A percentile compares a stretch with the other conserved stretches of the same genome.
These are phyloP conservation scores for Megalopta genalis DNA, from an alignment of 1,140 invertebrate genomes.

Conservation along the genomic window DNA sequence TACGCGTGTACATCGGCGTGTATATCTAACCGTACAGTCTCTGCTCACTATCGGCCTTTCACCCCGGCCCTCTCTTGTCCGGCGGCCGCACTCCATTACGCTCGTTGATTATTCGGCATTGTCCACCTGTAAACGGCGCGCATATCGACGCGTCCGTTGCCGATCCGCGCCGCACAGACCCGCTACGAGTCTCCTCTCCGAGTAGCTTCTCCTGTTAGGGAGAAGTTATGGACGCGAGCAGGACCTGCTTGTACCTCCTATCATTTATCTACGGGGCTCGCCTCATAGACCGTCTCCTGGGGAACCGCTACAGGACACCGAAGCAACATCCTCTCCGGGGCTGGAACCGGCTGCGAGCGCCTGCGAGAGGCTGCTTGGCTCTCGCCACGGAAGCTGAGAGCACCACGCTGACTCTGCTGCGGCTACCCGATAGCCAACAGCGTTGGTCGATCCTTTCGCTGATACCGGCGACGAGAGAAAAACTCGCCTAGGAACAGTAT, in stretches of 20 bases:
- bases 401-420: not conserved
- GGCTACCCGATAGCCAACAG: too few relatives aligned
- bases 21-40: conserved; percentile 43
- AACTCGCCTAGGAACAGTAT: too few relatives aligned
- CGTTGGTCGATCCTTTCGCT: too few relatives aligned
- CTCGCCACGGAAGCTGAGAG: not conserved
- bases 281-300: conserved; percentile 2
- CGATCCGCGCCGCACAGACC: conserved; percentile 28
- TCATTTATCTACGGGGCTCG: conserved; percentile 26
- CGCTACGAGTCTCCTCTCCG: not conserved
- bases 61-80: conserved; percentile 21
- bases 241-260: conserved; percentile 13
- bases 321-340: not conserved
- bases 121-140: conserved; percentile 64
- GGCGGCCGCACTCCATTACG: conserved; percentile 56
- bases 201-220: conserved; percentile 29
- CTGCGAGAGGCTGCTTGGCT: too few relatives aligned
- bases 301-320: not conserved
- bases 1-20: conserved; percentile 41
- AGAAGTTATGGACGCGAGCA: conserved; percentile 12
- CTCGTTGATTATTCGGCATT: conserved; percentile 65
- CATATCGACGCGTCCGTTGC: conserved; percentile 53
- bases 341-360: not conserved
- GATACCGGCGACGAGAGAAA: too few relatives aligned
- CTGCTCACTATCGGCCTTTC: conserved; percentile 34